A percentile compares a stretch with the other conserved stretches of the same genome.
Conservation (phyloP, 1,140 invertebrate species). For the Drosophila pseudoobscura region DNA sequence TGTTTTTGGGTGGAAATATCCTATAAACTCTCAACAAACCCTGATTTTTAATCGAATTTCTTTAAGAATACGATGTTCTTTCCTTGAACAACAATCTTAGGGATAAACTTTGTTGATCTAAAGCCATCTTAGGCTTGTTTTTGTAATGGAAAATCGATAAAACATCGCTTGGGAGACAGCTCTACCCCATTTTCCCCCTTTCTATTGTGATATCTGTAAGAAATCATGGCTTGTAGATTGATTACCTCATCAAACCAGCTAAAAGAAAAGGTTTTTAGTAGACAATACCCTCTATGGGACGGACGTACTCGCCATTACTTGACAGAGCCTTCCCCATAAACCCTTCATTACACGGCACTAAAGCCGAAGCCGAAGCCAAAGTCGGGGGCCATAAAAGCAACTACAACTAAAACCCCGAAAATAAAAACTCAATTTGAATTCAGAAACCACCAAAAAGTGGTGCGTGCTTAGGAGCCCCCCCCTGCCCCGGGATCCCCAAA, state of each 20-base stretch:
- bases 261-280: slow-evolving; percentile 16
- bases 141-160: neutral
- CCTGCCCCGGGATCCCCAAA: slow-evolving; percentile 22
- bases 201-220: slow-evolving; percentile 4
- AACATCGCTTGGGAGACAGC: neutral
- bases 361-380: slow-evolving; percentile 35
- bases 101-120: no score
- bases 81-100: no score
- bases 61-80: no score
- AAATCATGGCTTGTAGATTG: slow-evolving; percentile 29
- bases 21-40: no score
- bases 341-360: slow-evolving; percentile 67
- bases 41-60: no score
- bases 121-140: no score
- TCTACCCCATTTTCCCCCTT: neutral
- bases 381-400: slow-evolving; percentile 30
- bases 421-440: slow-evolving; percentile 76
- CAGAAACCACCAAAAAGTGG: slow-evolving; percentile 61
- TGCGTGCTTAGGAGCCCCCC: slow-evolving; percentile 65
- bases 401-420: slow-evolving; percentile 47
- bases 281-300: slow-evolving; percentile 2
- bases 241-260: slow-evolving; percentile 20
- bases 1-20: no score
- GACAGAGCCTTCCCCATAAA: slow-evolving; percentile 54
- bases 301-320: slow-evolving; percentile 40